These are phyloP conservation scores for Petrocephalus microphthalmus DNA, from an alignment of 2,113 vertebrate species.

Conservation along the genomic window DNA sequence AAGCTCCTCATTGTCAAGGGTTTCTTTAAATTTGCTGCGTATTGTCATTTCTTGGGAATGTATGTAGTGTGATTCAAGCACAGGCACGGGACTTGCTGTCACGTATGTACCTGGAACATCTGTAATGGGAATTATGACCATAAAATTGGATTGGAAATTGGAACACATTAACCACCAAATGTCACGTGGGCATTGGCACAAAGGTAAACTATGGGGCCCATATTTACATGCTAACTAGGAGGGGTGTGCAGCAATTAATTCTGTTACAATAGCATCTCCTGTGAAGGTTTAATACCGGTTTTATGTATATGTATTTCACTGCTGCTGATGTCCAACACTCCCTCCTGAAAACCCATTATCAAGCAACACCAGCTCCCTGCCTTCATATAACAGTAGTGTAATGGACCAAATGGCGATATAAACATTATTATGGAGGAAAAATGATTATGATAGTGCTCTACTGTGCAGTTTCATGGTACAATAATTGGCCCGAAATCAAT, in stretches of 20 bases:
- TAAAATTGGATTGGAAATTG: neutral
- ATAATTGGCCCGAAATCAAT: constrained; percentile 5
- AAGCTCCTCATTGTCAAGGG: neutral
- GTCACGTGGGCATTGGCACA: neutral
- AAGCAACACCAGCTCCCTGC: neutral
- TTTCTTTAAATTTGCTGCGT: neutral
- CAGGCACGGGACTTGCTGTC: neutral
- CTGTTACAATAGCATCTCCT: neutral
- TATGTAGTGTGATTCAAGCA: neutral
- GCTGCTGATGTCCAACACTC: neutral
- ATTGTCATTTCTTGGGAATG: neutral
- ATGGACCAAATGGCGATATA: neutral
- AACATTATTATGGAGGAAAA: neutral
- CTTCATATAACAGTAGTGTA: neutral
- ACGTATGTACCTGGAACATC: neutral
- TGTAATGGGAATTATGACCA: neutral
- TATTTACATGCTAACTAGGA: neutral
- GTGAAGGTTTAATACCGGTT: neutral
- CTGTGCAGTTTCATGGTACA: neutral
- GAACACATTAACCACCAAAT: neutral
- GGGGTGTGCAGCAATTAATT: neutral
- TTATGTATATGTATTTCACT: neutral
- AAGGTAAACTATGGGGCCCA: neutral
- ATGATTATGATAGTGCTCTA: neutral
- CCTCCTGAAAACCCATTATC: neutral